Conservation (phyloP, 2,888 invertebrate species). For the Alcis repandata region DNA sequence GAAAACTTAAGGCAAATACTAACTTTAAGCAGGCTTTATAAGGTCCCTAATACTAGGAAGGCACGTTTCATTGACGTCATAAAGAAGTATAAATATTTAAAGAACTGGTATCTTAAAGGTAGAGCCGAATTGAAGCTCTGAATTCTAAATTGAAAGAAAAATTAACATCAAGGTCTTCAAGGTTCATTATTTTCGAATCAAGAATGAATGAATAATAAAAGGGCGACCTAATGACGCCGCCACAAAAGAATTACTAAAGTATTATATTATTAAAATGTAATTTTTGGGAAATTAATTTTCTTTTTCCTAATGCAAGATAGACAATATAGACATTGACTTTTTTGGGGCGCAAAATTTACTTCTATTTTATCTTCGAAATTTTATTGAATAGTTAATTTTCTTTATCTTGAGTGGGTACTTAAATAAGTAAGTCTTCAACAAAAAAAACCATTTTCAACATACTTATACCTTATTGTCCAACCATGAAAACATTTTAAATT, state of each 20-base stretch:
- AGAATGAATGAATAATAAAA: conserved; percentile 39
- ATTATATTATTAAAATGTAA: conserved; percentile 42
- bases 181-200: conserved; percentile 32
- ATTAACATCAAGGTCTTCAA: conserved; percentile 30
- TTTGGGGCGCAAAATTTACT: conserved; percentile 22
- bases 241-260: conserved; percentile 43
- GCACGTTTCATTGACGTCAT: too few relatives aligned
- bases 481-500: too few relatives aligned
- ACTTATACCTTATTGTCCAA: too few relatives aligned
- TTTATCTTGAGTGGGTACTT: background rate
- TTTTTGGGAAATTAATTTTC: conserved; percentile 45
- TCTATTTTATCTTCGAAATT: conserved; percentile 1
- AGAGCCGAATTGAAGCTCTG: background rate
- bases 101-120: too few relatives aligned
- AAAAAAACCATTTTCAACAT: too few relatives aligned
- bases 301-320: conserved; percentile 29
- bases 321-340: conserved; percentile 11
- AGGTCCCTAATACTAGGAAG: too few relatives aligned
- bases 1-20: too few relatives aligned
- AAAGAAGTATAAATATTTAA: too few relatives aligned
- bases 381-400: background rate
- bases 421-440: too few relatives aligned
- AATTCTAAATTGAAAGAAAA: conserved; percentile 14
- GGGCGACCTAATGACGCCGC: conserved; percentile 44
- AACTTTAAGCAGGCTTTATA: too few relatives aligned